Evolutionary conservation across 1,140 invertebrate genomes (phyloP), one percentile per base, ranked within the genome.

Genomic region (Anagrus nilaparvatae): DNA sequence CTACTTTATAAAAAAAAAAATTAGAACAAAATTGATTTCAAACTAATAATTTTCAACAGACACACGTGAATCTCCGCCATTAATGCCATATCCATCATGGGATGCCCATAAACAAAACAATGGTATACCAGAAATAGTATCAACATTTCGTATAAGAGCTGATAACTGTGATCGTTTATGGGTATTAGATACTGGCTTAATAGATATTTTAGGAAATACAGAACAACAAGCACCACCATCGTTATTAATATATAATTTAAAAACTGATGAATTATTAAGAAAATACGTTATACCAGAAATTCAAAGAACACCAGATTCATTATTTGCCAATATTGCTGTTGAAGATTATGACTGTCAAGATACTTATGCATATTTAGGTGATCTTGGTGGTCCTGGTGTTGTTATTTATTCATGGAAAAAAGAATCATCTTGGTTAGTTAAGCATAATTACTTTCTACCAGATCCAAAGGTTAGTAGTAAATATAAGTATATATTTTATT

Each of bases 11-110:
- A n/a, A n/a, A n/a, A n/a, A n/a, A n/a, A n/a, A n/a, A n/a, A n/a
- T n/a, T n/a, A n/a, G n/a, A n/a, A n/a, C n/a, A n/a, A n/a, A n/a
- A n/a, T 27, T 6, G 8, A 31, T 31, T 10, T 7, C 30, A 16
- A 10, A n/a, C 16, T 12, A 10, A 10, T 31, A 31, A 7, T 33
- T 33, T 33, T 33, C 32, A 13, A 27, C 24, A 84, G 81, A 80
- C 56, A 68, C 71, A 0, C 74, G 65, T 7, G 72, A 71, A 46
- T 81, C 79, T 29, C 82, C 83, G 1, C 71, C 70, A 14, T 51
- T 86, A 29, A 78, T 67, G 13, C 83, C 84, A 0, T 87, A 81
- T 52, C 83, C 83, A 3, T 81, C 74, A 35, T 86, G 81, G 81
- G 75, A 77, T 41, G 74, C 79, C 0, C 81, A 87, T 48, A n/a